Conservation (phyloP, 2,113 vertebrate genomes). For the Datnioides undecimradiatus region DNA sequence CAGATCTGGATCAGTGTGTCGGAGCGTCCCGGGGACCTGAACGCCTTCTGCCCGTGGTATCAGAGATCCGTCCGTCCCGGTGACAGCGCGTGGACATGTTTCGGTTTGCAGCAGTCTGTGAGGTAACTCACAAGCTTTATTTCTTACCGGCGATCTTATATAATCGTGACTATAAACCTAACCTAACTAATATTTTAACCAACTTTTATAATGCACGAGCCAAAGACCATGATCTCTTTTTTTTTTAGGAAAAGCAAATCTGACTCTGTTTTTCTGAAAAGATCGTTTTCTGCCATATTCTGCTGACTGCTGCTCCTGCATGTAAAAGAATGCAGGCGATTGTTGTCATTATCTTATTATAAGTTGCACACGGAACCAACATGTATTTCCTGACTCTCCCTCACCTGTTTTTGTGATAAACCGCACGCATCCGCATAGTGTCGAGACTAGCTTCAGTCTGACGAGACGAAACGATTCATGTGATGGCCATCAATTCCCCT, state of each 20-base stretch:
- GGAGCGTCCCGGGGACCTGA: slow-evolving; percentile 29
- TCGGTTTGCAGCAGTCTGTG: slow-evolving; percentile 11
- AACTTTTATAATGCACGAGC: background rate
- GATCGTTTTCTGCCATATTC: background rate
- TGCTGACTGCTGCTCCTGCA: background rate
- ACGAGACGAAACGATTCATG: background rate
- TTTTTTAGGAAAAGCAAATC: no score
- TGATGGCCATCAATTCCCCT: background rate
- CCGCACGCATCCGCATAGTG: background rate
- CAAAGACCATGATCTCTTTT: no score
- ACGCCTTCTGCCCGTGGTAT: background rate
- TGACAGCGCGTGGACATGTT: slow-evolving; percentile 34
- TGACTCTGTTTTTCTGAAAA: background rate
- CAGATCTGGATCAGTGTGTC: background rate
- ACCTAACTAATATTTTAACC: background rate
- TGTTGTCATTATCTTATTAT: background rate
- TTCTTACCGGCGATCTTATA: slow-evolving; percentile 3
- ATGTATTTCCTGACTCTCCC: background rate
- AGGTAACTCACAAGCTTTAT: slow-evolving; percentile 56
- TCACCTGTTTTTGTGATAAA: slow-evolving; percentile 30
- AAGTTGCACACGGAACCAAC: background rate
- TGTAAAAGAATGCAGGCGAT: background rate
- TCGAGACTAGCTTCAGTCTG: background rate
- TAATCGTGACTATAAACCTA: background rate
- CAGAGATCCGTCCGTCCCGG: slow-evolving; percentile 4